Evolutionary conservation across 2,797 vertebrate genomes (phyloP).

Genomic region (Mus spretus): DNA sequence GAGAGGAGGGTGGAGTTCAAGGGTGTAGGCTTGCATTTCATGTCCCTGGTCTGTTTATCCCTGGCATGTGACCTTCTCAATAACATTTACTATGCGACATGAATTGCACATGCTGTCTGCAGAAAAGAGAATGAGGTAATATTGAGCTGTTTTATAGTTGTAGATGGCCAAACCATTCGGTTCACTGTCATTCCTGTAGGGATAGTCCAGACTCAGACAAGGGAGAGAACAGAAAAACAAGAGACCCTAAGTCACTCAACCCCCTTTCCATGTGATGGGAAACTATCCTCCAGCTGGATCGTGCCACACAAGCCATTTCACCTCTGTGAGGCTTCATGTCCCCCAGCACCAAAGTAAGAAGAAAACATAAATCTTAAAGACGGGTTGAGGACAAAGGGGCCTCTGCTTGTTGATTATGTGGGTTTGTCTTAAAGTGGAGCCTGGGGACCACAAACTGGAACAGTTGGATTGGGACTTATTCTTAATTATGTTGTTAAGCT

Average conservation of each 20-base stretch:
- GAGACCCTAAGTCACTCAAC: background rate
- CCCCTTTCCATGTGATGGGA: background rate
- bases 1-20: background rate
- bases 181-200: too few species aligned
- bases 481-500: slow-evolving; percentile 3
- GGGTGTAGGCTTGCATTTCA: background rate
- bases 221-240: background rate
- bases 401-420: background rate
- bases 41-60: background rate
- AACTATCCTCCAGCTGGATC: background rate
- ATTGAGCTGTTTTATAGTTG: background rate
- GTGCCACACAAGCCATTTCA: background rate
- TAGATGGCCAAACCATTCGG: too few species aligned
- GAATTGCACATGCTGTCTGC: fast-evolving
- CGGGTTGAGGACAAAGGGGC: background rate
- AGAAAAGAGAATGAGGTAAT: background rate
- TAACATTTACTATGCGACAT: background rate
- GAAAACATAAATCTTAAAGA: slow-evolving; percentile 31
- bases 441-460: background rate
- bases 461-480: background rate
- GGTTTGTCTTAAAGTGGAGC: background rate
- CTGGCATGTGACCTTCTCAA: background rate
- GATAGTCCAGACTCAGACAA: background rate
- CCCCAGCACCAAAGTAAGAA: background rate
- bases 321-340: background rate